Conservation (phyloP, 2,888 invertebrate genomes). For the Pocota personata region DNA sequence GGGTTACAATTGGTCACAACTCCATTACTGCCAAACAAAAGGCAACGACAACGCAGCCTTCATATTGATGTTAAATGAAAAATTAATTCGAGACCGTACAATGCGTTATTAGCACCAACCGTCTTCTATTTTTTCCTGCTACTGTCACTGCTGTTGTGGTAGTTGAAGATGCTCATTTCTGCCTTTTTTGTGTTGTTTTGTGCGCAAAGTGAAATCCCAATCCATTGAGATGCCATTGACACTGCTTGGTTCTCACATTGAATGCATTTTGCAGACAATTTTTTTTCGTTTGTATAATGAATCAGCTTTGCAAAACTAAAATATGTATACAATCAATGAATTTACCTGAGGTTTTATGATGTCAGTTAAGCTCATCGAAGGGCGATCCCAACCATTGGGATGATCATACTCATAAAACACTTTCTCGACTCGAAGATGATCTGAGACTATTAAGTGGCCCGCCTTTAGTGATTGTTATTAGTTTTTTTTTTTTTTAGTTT, state of each 20-base stretch:
- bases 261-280: conserved; percentile 12
- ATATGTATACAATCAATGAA: conserved; percentile 1
- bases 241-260: conserved; percentile 43
- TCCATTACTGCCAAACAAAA: neutral
- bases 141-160: neutral
- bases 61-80: conserved; percentile 39
- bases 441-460: neutral
- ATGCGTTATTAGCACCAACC: conserved; percentile 33
- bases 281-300: conserved; percentile 8
- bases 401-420: conserved; percentile 10
- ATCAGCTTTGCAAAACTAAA: conserved; percentile 21
- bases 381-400: neutral
- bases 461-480: neutral
- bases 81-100: conserved; percentile 47
- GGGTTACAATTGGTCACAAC: conserved; percentile 39
- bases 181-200: conserved; percentile 1
- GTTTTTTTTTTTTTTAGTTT: neutral
- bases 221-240: conserved; percentile 66
- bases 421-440: conserved; percentile 24
- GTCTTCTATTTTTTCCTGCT: neutral
- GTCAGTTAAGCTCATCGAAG: conserved; percentile 5
- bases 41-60: conserved; percentile 5
- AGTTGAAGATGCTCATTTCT: conserved; percentile 43
- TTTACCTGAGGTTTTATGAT: conserved; percentile 1
- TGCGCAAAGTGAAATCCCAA: conserved; percentile 63